Evolutionary conservation across 1,140 invertebrate genomes (phyloP).

Genomic region (Tribolium castaneum): DNA sequence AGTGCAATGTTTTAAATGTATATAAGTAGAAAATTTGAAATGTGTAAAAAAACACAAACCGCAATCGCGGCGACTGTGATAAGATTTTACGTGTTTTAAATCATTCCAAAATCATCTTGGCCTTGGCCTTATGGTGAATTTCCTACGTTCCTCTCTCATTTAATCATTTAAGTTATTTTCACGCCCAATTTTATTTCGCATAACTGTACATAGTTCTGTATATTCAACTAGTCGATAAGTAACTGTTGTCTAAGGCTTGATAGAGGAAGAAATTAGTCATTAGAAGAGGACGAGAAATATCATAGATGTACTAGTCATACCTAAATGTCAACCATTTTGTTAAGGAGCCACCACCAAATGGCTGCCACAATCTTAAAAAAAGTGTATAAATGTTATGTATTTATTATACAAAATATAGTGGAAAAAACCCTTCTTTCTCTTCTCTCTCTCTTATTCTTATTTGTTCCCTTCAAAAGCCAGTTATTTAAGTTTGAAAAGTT

Average conservation of each 20-base stretch:
- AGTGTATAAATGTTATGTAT: slow-evolving; percentile 64
- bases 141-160: slow-evolving; percentile 16
- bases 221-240: slow-evolving; percentile 36
- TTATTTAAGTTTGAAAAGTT: slow-evolving; percentile 37
- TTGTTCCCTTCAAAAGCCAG: not conserved
- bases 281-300: slow-evolving; percentile 42
- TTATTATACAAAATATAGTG: slow-evolving; percentile 62
- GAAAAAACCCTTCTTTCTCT: slow-evolving; percentile 35
- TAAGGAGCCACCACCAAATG: slow-evolving; percentile 53
- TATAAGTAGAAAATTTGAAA: slow-evolving; percentile 50
- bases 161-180: slow-evolving; percentile 42
- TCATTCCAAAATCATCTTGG: slow-evolving; percentile 24
- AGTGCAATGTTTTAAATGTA: slow-evolving; percentile 53
- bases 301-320: slow-evolving; percentile 56
- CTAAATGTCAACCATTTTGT: slow-evolving; percentile 54
- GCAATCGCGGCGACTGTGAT: slow-evolving; percentile 58
- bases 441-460: not conserved
- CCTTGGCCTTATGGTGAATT: not conserved
- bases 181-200: slow-evolving; percentile 5
- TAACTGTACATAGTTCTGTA: slow-evolving; percentile 45
- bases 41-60: slow-evolving; percentile 58
- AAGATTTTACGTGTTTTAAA: slow-evolving; percentile 54
- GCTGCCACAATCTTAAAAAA: slow-evolving; percentile 50
- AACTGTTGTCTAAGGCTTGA: slow-evolving; percentile 43
- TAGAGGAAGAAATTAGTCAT: slow-evolving; percentile 14